A percentile compares a stretch with the other conserved stretches of the same genome.
phyloP scores from a whole-genome alignment of 2,888 invertebrate genomes.

The Limulus polyphemus region DNA sequence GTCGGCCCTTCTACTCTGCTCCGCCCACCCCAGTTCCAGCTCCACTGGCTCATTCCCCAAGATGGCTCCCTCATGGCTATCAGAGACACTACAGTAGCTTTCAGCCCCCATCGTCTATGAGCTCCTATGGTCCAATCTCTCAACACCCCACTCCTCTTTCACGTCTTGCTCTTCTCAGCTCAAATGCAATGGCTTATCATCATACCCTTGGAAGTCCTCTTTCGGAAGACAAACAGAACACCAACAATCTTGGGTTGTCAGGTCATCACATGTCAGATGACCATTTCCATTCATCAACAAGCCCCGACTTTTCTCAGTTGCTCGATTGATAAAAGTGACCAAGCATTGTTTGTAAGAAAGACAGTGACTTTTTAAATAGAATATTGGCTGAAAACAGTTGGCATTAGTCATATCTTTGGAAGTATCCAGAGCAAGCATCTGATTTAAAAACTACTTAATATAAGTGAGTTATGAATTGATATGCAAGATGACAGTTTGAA shows the following conservation, averaged over 20 bases:
- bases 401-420: too few relatives aligned
- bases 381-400: too few relatives aligned
- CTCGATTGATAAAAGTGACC: background rate
- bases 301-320: conserved; percentile 1
- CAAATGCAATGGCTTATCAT: conserved; percentile 15
- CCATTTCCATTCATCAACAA: background rate
- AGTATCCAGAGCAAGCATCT: too few relatives aligned
- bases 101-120: conserved; percentile 15
- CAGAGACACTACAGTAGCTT: conserved; percentile 18
- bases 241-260: too few relatives aligned
- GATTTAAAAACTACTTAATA: too few relatives aligned
- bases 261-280: too few relatives aligned
- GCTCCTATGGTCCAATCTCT: conserved; percentile 19
- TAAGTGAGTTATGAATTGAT: too few relatives aligned
- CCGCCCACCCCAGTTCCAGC: conserved; percentile 24
- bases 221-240: too few relatives aligned
- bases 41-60: conserved; percentile 22
- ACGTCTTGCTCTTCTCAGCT: conserved; percentile 18
- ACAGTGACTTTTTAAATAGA: too few relatives aligned
- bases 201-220: background rate
- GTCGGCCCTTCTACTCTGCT: conserved; percentile 23
- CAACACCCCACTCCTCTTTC: conserved; percentile 20
- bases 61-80: conserved; percentile 20
- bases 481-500: too few relatives aligned
- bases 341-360: too few relatives aligned